phyloP scores from a whole-genome alignment of 2,888 invertebrate genomes.

The Polymixis lichenea region DNA sequence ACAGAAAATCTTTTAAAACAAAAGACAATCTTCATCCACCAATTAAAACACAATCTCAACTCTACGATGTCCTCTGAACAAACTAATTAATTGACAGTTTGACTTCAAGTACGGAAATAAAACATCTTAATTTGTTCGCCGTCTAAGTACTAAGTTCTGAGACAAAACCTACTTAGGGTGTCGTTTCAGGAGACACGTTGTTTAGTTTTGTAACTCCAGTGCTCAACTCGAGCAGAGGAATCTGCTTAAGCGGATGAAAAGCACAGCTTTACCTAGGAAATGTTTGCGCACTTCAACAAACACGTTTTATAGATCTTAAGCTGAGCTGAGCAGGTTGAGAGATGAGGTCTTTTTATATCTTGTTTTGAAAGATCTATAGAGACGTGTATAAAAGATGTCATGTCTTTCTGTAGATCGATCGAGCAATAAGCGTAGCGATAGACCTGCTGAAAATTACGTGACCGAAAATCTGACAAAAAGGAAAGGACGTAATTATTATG shows the following conservation, averaged over 20 bases:
- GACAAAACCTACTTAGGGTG: constrained; percentile 67
- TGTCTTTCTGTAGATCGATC: neutral
- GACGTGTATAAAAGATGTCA: neutral
- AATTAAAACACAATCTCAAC: constrained; percentile 40
- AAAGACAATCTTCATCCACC: constrained; percentile 17
- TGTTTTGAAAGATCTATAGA: neutral
- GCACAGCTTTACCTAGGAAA: constrained; percentile 57
- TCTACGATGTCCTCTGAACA: constrained; percentile 9
- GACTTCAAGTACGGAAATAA: constrained; percentile 42
- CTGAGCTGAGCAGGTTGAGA: constrained; percentile 26
- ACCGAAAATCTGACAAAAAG: neutral
- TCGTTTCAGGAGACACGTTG: constrained; percentile 60
- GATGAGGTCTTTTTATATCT: constrained; percentile 22
- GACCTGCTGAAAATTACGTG: neutral
- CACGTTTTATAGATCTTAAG: constrained; percentile 46
- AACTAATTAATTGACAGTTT: constrained; percentile 51
- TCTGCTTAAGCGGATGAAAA: constrained; percentile 69
- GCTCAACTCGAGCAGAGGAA: constrained; percentile 57
- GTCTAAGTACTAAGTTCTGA: constrained; percentile 56
- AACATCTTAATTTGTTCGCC: constrained; percentile 61
- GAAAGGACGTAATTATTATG: too few relatives aligned
- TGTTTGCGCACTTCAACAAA: constrained; percentile 56
- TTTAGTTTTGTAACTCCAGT: constrained; percentile 68
- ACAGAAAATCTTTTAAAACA: constrained; percentile 17
- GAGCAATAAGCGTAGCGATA: neutral